These are phyloP conservation scores for Ormyrus rosae DNA, from an alignment of 2,888 invertebrate species.

Conservation along the genomic window DNA sequence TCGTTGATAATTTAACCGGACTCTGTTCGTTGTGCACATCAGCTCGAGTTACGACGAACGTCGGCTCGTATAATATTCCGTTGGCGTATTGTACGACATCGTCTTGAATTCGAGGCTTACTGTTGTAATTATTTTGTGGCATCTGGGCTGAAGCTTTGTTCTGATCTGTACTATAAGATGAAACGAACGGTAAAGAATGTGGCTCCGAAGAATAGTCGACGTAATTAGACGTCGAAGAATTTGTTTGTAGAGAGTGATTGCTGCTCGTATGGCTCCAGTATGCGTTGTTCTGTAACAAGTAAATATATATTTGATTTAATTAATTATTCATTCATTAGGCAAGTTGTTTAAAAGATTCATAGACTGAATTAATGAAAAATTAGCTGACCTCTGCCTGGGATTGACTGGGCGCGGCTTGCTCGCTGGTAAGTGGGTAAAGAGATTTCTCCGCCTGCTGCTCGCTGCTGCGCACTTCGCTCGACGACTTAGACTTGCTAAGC, in stretches of 20 bases:
- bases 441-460: slow-evolving; percentile 66
- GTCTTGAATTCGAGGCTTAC: slow-evolving; percentile 71
- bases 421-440: slow-evolving; percentile 61
- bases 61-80: slow-evolving; percentile 73
- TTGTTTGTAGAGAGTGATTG: slow-evolving; percentile 61
- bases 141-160: slow-evolving; percentile 58
- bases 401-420: slow-evolving; percentile 64
- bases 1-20: slow-evolving; percentile 72
- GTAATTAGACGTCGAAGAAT: slow-evolving; percentile 64
- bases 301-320: no score
- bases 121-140: slow-evolving; percentile 63
- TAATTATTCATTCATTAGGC: no score
- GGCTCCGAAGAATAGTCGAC: slow-evolving; percentile 77
- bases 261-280: slow-evolving; percentile 70
- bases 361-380: background rate
- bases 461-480: slow-evolving; percentile 77
- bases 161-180: slow-evolving; percentile 77
- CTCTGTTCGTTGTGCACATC: slow-evolving; percentile 91
- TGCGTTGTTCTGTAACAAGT: slow-evolving; percentile 62
- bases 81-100: slow-evolving; percentile 77
- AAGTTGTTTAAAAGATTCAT: no score
- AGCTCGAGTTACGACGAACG: slow-evolving; percentile 86
- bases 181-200: slow-evolving; percentile 81
- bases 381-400: slow-evolving; percentile 64
- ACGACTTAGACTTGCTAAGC: slow-evolving; percentile 83